A percentile compares a stretch with the other conserved stretches of the same genome.
phyloP scores from a whole-genome alignment of 2,797 vertebrate genomes.

The Pitangus sulphuratus region DNA sequence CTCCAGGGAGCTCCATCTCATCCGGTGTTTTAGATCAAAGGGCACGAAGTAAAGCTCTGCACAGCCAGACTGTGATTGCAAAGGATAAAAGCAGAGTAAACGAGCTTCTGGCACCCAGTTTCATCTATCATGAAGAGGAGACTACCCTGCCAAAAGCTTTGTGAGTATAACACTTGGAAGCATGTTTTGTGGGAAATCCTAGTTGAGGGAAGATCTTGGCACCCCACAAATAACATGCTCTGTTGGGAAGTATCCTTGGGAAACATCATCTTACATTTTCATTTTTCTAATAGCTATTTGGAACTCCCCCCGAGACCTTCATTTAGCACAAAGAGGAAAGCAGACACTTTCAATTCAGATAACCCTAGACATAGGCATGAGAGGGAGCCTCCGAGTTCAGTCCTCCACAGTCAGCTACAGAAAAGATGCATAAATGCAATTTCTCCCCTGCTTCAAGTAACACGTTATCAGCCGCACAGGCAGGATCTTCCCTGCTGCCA shows the following conservation, averaged over 20 bases:
- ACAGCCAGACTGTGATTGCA: not conserved
- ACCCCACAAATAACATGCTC: not conserved
- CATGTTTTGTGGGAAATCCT: not conserved
- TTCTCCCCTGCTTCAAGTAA: not conserved
- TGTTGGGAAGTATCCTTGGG: not conserved
- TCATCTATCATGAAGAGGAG: not conserved
- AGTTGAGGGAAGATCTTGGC: not conserved
- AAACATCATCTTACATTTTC: not conserved
- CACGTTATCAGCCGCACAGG: not conserved
- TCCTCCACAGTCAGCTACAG: not conserved
- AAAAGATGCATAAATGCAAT: not conserved
- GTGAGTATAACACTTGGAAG: not conserved
- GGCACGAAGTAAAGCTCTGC: not conserved
- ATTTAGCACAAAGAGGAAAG: not conserved
- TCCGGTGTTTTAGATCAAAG: not conserved
- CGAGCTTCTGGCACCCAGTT: not conserved
- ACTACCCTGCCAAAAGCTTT: not conserved
- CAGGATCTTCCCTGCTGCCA: not conserved
- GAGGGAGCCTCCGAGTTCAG: not conserved
- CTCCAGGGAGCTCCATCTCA: not conserved
- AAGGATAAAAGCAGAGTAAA: not conserved
- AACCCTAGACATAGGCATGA: accelerated
- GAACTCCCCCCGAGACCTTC: not conserved
- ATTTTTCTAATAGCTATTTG: not conserved
- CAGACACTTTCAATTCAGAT: not conserved